These are phyloP conservation scores for Drosophila carrolli DNA, from an alignment of 1,140 invertebrate genomes.

Conservation along the genomic window DNA sequence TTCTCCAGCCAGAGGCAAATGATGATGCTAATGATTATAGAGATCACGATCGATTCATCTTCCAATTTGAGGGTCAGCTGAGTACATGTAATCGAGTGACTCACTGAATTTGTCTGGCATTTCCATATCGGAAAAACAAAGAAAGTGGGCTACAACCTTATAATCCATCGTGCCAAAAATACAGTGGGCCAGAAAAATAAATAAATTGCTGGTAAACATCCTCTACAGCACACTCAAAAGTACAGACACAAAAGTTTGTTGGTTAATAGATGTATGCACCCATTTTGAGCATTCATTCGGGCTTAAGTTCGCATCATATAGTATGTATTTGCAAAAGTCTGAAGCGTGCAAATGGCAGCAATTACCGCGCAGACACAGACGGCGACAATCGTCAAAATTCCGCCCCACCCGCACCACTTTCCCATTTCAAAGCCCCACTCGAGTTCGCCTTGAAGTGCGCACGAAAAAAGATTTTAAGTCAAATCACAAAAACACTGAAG, in stretches of 20 bases:
- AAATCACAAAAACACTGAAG: slow-evolving; percentile 46
- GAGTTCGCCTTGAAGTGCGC: slow-evolving; percentile 31
- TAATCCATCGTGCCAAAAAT: too few relatives aligned
- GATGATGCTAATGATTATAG: slow-evolving; percentile 1
- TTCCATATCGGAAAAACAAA: slow-evolving; percentile 1
- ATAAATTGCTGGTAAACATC: background rate
- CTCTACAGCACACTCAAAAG: background rate
- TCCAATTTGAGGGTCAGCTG: slow-evolving; percentile 12
- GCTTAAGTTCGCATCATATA: background rate
- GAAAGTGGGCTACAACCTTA: too few relatives aligned
- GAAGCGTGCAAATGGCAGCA: slow-evolving; percentile 66
- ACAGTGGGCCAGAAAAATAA: background rate
- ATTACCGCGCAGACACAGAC: slow-evolving; percentile 57
- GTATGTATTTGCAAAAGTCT: slow-evolving; percentile 8
- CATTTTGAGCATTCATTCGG: background rate
- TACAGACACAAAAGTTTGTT: background rate
- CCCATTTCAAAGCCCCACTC: slow-evolving; percentile 15
- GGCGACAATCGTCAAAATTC: slow-evolving; percentile 48
- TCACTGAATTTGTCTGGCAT: slow-evolving; percentile 6
- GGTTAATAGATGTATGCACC: background rate
- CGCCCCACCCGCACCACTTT: background rate
- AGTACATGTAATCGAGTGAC: slow-evolving; percentile 2
- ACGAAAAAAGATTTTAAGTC: slow-evolving; percentile 57
- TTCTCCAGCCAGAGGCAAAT: slow-evolving; percentile 9
- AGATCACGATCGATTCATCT: slow-evolving; percentile 26